Evolutionary conservation across 2,113 vertebrate genomes (phyloP), one percentile per base, ranked within the genome.

Genomic region (Petaurus breviceps): DNA sequence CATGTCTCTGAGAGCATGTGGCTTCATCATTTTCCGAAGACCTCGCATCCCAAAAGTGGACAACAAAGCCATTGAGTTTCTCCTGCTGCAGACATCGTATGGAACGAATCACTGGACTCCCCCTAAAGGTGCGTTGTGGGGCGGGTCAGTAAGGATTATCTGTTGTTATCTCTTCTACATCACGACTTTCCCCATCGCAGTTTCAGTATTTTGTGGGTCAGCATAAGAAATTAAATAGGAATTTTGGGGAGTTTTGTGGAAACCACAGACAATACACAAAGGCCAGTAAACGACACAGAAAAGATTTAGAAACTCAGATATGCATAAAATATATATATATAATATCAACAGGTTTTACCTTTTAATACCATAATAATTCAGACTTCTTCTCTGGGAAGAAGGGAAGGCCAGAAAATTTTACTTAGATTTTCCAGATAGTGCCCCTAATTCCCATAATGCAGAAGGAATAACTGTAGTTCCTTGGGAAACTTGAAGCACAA

Each of bases 41-140:
- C 93, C 97, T 53, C 92, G 95, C 12, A 23, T 96, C 24, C 51
- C 97, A 0, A 98, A 97, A n/a, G 55, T 95, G 31, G 43, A 97
- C 61, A 99, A 98, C n/a, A 95, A 97, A 91, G 68, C 95, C 31
- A 98, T 99, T 0, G 99, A 99, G 96, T 99, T 99, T 97, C 99
- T 99, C 5, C 99, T 99, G 10, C 98, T 99, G 47, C 99, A 99
- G 98, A 99, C 99, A 0, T 99, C 99, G 2, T 99, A 99, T 0
- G 99, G 99, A 50, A 97, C 98, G 49, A 99, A 99, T 97, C 99
- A 99, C 98, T 99, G 99, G 99, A 99, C 99, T 12, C 99, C 99
- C 22, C 99, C 99, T 46, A 99, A 99, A 99, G 99, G 99, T 99
- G 89, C n/a, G 16, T 51, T 53, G 9, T 84, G 68, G 37, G 16